These are phyloP conservation scores for Hypanus sabinus DNA, from an alignment of 2,113 vertebrate genomes.

Conservation along the genomic window DNA sequence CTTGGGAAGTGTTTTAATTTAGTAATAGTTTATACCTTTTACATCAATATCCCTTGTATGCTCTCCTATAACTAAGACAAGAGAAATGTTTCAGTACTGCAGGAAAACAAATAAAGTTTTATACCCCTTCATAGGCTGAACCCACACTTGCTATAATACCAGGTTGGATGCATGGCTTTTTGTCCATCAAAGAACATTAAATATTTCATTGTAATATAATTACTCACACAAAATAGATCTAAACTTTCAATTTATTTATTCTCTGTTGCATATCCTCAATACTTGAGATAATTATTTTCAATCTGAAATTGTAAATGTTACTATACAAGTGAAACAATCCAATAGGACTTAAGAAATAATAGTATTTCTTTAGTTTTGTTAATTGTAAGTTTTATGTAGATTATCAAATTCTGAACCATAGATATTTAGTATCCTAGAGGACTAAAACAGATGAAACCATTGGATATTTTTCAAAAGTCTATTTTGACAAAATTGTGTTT, in stretches of 20 bases:
- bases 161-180: neutral
- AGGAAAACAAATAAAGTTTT: neutral
- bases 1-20: no score
- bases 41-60: neutral
- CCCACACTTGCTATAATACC: neutral
- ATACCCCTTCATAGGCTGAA: neutral
- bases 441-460: constrained; percentile 9
- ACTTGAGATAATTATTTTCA: neutral
- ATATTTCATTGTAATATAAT: neutral
- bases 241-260: neutral
- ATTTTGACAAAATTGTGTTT: neutral
- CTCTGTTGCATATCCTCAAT: neutral
- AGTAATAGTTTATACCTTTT: neutral
- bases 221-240: neutral
- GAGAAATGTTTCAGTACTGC: neutral
- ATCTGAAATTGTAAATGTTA: neutral
- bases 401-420: neutral
- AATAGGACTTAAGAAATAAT: neutral
- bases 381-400: neutral
- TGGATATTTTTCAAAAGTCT: neutral
- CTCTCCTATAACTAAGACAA: neutral
- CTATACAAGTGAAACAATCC: neutral
- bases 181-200: neutral
- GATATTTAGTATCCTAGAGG: neutral
- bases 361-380: neutral